Evolutionary conservation across 2,113 vertebrate genomes (phyloP).

Genomic region (Cheirogaleus medius): DNA sequence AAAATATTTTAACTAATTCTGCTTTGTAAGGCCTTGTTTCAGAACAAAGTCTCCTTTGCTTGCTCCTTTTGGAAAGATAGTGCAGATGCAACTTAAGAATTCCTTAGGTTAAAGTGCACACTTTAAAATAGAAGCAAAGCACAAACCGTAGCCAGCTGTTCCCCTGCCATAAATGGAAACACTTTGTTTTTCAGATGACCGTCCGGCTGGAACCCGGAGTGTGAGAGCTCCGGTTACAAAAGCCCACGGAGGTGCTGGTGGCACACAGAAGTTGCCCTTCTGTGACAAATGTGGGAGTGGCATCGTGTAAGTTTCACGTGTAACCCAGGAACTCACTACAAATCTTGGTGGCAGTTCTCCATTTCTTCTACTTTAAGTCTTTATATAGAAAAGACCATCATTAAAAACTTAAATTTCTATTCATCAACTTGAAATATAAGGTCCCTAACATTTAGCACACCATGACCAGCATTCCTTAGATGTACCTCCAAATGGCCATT

Average conservation of each 20-base stretch:
- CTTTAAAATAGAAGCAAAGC: slow-evolving; percentile 57
- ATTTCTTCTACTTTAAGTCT: background rate
- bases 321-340: background rate
- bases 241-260: slow-evolving; percentile 83
- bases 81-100: background rate
- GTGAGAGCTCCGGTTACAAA: slow-evolving; percentile 94
- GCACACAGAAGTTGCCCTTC: slow-evolving; percentile 93
- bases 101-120: slow-evolving; percentile 37
- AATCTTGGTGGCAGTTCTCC: background rate
- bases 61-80: background rate
- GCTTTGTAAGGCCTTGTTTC: background rate
- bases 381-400: background rate
- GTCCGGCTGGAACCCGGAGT: slow-evolving; percentile 91
- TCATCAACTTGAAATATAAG: background rate
- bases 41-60: background rate
- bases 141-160: background rate
- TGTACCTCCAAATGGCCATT: background rate
- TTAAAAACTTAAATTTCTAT: background rate
- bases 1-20: background rate
- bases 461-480: background rate
- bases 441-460: background rate
- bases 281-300: slow-evolving; percentile 98
- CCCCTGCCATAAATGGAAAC: slow-evolving; percentile 28
- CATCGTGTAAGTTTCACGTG: slow-evolving; percentile 91
- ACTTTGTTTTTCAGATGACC: slow-evolving; percentile 87